These are phyloP conservation scores for Diarsia mendica DNA, from an alignment of 2,888 invertebrate species.

Conservation along the genomic window DNA sequence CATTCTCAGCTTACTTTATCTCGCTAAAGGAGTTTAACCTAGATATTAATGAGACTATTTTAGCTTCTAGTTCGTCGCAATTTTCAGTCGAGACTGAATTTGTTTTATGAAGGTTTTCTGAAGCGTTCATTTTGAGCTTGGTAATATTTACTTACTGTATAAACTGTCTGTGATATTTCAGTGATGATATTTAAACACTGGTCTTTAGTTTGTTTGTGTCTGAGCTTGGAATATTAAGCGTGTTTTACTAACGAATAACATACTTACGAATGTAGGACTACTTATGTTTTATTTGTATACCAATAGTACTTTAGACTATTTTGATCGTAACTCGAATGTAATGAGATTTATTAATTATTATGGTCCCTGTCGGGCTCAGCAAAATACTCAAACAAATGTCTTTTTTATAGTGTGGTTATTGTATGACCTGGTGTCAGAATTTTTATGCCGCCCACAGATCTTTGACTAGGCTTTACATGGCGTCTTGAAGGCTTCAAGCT, in stretches of 20 bases:
- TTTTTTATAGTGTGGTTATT: no score
- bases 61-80: constrained; percentile 24
- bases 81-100: constrained; percentile 12
- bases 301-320: no score
- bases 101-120: constrained; percentile 9
- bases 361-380: background rate
- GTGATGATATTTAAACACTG: background rate
- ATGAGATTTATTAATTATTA: no score
- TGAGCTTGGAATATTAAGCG: background rate
- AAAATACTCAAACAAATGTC: no score
- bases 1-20: constrained; percentile 28
- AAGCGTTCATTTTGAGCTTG: constrained; percentile 6
- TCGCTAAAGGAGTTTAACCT: constrained; percentile 32
- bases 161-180: constrained; percentile 8
- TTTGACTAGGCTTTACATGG: no score
- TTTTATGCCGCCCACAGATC: no score
- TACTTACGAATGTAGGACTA: background rate
- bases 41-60: constrained; percentile 52
- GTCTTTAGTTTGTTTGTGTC: background rate
- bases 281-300: no score
- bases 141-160: constrained; percentile 6
- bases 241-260: background rate
- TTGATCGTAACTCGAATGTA: no score
- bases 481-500: no score
- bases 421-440: no score